Conservation (phyloP, 2,113 vertebrate genomes). For the Polyodon spathula region DNA sequence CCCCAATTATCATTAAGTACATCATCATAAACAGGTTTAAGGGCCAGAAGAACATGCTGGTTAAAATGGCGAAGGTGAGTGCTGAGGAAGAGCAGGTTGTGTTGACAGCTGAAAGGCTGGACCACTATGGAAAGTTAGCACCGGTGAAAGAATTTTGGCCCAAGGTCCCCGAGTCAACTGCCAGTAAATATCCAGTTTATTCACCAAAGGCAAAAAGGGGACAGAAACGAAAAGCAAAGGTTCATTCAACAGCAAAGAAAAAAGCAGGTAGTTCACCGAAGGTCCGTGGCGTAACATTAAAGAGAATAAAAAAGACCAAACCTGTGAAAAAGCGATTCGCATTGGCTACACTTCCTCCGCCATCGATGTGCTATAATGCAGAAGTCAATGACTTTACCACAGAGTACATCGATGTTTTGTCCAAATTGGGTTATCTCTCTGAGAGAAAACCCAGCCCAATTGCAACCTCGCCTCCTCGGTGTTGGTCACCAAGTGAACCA, state of each 20-base stretch:
- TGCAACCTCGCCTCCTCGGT: conserved; percentile 84
- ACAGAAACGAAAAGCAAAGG: conserved; percentile 77
- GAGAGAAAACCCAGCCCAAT: conserved; percentile 81
- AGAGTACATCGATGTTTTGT: conserved; percentile 87
- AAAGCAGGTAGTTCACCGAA: conserved; percentile 55
- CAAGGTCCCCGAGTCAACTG: conserved; percentile 83
- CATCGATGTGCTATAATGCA: conserved; percentile 74
- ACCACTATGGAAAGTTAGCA: conserved; percentile 77
- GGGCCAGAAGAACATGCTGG: conserved; percentile 96
- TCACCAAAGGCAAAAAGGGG: conserved; percentile 83
- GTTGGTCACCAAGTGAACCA: conserved; percentile 93
- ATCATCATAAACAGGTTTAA: conserved; percentile 98
- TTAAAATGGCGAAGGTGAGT: conserved; percentile 86
- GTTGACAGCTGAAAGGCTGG: conserved; percentile 80
- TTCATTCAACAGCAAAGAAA: conserved; percentile 70
- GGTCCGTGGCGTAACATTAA: conserved; percentile 48
- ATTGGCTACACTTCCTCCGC: conserved; percentile 63
- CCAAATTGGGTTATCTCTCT: conserved; percentile 89
- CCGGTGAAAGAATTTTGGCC: conserved; percentile 96
- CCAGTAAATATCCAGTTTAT: conserved; percentile 76
- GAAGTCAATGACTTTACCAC: conserved; percentile 73
- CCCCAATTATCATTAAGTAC: conserved; percentile 94
- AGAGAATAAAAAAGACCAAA: conserved; percentile 49
- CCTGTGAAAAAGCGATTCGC: conserved; percentile 42
- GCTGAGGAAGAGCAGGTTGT: conserved; percentile 71